Conservation (phyloP, 1,140 invertebrate genomes). For the Drosophila sechellia region DNA sequence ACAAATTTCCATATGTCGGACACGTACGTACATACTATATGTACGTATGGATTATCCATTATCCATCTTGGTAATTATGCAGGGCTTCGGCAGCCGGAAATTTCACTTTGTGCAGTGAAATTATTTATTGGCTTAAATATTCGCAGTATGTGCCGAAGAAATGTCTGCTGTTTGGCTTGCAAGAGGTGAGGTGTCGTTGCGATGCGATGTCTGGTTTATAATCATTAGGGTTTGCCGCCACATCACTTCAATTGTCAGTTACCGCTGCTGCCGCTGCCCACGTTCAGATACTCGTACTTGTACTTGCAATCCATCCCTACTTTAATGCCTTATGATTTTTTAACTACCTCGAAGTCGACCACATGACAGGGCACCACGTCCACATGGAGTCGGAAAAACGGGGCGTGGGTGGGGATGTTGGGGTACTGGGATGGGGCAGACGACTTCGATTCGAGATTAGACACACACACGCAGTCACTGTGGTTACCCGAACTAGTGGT, state of each 20-base stretch:
- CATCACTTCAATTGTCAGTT: slow-evolving; percentile 48
- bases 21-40: slow-evolving; percentile 17
- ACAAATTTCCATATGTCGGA: slow-evolving; percentile 31
- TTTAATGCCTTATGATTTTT: slow-evolving; percentile 23
- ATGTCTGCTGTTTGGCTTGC: slow-evolving; percentile 1
- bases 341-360: slow-evolving; percentile 28
- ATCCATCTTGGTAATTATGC: slow-evolving; percentile 41
- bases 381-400: neutral
- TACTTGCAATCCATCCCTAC: slow-evolving; percentile 17
- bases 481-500: neutral
- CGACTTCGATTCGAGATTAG: slow-evolving; percentile 54
- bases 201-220: slow-evolving; percentile 18
- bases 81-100: slow-evolving; percentile 34
- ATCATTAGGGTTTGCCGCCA: slow-evolving; percentile 43
- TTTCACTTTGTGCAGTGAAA: slow-evolving; percentile 52
- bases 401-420: slow-evolving; percentile 19
- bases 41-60: neutral
- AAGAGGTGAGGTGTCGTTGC: slow-evolving; percentile 25
- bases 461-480: slow-evolving; percentile 41
- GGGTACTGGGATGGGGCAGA: slow-evolving; percentile 14
- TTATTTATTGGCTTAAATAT: slow-evolving; percentile 55
- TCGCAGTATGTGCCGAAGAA: slow-evolving; percentile 37
- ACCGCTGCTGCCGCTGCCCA: slow-evolving; percentile 37
- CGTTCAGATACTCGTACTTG: slow-evolving; percentile 28
- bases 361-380: slow-evolving; percentile 7